phyloP scores from a whole-genome alignment of 2,113 vertebrate species.

The Pavo muticus region DNA sequence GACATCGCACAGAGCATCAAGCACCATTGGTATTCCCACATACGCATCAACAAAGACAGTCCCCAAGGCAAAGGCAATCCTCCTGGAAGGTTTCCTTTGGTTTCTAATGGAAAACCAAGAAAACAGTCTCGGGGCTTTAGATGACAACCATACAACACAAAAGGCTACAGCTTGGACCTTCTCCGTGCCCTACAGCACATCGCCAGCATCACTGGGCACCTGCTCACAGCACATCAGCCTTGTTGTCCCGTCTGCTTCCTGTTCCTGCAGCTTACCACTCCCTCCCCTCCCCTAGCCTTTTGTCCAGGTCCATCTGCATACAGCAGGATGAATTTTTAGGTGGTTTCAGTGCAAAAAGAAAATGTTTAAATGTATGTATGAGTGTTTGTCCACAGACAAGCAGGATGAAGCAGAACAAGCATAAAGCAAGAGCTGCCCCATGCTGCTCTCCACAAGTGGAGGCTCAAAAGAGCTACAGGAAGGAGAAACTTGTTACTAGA shows the following conservation, averaged over 20 bases:
- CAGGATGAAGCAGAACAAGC: not conserved
- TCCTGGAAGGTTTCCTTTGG: not conserved
- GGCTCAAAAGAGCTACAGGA: not conserved
- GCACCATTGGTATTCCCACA: not conserved
- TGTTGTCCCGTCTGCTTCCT: not conserved
- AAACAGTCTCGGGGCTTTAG: not conserved
- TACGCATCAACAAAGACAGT: rapidly evolving
- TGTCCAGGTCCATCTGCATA: not conserved
- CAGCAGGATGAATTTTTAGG: no score
- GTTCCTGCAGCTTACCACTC: not conserved
- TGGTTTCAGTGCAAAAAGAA: not conserved
- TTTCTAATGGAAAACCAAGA: not conserved
- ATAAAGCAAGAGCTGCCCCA: not conserved
- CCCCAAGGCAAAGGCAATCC: not conserved
- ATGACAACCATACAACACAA: not conserved
- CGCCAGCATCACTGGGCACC: not conserved
- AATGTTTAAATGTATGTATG: not conserved
- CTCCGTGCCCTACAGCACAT: not conserved
- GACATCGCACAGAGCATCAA: not conserved
- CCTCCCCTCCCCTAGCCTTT: not conserved
- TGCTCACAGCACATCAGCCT: rapidly evolving
- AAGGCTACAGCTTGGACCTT: rapidly evolving
- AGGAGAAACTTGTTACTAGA: not conserved
- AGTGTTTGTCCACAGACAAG: not conserved
- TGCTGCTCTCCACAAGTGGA: not conserved